phyloP scores from a whole-genome alignment of 1,140 invertebrate genomes.

The Euwallacea similis region DNA sequence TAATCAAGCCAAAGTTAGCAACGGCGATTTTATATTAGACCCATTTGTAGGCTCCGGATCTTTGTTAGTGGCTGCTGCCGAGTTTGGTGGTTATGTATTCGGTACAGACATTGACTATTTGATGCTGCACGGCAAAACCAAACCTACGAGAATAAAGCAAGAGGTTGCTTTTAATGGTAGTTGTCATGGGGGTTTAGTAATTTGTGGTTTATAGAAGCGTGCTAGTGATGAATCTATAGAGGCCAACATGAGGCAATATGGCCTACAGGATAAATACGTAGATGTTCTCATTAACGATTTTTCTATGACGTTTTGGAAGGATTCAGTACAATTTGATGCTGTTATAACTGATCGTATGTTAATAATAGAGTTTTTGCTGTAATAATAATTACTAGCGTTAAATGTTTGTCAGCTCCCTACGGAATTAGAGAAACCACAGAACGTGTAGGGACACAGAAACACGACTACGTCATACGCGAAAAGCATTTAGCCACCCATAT shows the following conservation, averaged over 20 bases:
- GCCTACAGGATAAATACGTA: slow-evolving; percentile 71
- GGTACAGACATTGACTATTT: slow-evolving; percentile 94
- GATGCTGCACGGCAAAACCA: slow-evolving; percentile 85
- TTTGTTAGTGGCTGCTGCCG: slow-evolving; percentile 85
- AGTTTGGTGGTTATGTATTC: slow-evolving; percentile 87
- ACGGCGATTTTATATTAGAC: slow-evolving; percentile 81
- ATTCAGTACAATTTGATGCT: slow-evolving; percentile 73
- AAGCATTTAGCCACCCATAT: slow-evolving; percentile 71
- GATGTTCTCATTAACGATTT: slow-evolving; percentile 91
- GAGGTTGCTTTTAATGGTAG: slow-evolving; percentile 57
- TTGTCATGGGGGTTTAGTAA: background rate
- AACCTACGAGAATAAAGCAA: slow-evolving; percentile 75
- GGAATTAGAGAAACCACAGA: slow-evolving; percentile 91
- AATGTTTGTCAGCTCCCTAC: slow-evolving; percentile 77
- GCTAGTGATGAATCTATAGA: slow-evolving; percentile 82
- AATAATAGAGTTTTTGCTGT: background rate
- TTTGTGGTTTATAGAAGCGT: slow-evolving; percentile 59
- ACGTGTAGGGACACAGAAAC: slow-evolving; percentile 72
- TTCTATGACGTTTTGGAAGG: slow-evolving; percentile 77
- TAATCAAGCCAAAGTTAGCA: slow-evolving; percentile 81
- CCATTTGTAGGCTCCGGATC: slow-evolving; percentile 96
- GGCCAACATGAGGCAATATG: slow-evolving; percentile 87
- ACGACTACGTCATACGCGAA: slow-evolving; percentile 62
- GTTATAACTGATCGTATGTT: slow-evolving; percentile 94
- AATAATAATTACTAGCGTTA: background rate